Evolutionary conservation across 2,797 vertebrate genomes (phyloP).

Genomic region (Apodemus agrarius): DNA sequence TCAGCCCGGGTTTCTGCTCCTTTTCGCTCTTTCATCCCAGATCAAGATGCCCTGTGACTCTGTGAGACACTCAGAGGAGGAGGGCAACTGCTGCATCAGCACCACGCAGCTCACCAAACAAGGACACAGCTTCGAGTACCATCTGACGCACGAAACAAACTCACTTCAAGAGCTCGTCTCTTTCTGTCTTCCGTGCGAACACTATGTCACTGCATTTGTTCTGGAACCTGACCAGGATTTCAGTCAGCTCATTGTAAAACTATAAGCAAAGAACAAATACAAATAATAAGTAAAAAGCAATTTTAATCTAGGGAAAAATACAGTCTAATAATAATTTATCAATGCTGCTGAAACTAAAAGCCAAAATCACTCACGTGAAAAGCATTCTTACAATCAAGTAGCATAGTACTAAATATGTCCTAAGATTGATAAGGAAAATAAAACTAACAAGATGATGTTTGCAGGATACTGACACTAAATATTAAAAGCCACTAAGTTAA

Average conservation of each 20-base stretch:
- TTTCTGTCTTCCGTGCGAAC: constrained; percentile 98
- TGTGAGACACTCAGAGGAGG: neutral
- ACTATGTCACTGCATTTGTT: constrained; percentile 99
- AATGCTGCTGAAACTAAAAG: neutral
- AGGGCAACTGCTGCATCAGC: neutral
- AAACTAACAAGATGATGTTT: neutral
- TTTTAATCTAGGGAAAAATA: constrained; percentile 35
- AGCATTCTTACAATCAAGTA: neutral
- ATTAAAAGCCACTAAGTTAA: neutral
- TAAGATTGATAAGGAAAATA: constrained; percentile 38
- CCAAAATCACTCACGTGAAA: neutral
- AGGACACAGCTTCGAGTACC: neutral
- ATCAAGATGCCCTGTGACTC: neutral
- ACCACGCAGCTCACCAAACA: neutral
- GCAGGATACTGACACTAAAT: constrained; percentile 36
- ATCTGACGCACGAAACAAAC: constrained; percentile 71
- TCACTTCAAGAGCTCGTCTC: constrained; percentile 98
- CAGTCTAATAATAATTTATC: constrained; percentile 24
- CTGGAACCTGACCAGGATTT: constrained; percentile 98
- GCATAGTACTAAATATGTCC: constrained; percentile 18
- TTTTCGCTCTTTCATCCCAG: neutral
- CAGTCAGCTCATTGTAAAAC: constrained; percentile 99
- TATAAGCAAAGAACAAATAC: constrained; percentile 81
- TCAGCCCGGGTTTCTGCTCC: neutral
- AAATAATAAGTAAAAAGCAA: neutral